Conservation (phyloP, 2,888 invertebrate genomes). For the Morpho deidamia region DNA sequence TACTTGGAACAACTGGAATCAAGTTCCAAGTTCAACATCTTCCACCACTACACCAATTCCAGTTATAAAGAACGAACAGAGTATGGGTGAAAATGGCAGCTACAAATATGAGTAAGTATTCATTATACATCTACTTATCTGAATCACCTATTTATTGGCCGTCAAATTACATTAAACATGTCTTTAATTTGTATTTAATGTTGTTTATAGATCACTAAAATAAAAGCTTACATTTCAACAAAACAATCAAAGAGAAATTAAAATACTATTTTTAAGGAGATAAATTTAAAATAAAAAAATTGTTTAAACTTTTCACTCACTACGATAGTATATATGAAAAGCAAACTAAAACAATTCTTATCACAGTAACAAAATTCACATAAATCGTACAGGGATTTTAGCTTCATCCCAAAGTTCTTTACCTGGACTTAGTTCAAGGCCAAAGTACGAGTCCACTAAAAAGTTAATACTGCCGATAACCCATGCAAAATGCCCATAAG, state of each 20-base stretch:
- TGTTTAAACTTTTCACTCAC: no score
- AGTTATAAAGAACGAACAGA: slow-evolving; percentile 68
- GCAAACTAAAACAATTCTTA: neutral
- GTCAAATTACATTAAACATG: neutral
- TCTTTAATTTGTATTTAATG: no score
- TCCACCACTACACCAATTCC: slow-evolving; percentile 48
- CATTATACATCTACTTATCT: neutral
- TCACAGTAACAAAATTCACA: neutral
- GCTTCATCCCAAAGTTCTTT: slow-evolving; percentile 1
- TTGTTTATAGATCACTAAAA: no score
- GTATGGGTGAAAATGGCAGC: slow-evolving; percentile 62
- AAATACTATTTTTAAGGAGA: no score
- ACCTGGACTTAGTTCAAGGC: slow-evolving; percentile 15
- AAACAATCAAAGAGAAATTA: no score
- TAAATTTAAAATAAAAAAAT: no score
- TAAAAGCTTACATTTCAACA: no score
- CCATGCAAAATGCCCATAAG: neutral
- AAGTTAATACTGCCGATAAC: slow-evolving; percentile 2
- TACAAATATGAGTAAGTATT: slow-evolving; percentile 76
- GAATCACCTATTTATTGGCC: neutral
- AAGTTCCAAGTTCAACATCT: slow-evolving; percentile 24
- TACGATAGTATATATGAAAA: neutral
- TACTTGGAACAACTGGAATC: slow-evolving; percentile 17
- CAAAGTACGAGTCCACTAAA: slow-evolving; percentile 7
- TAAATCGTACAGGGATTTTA: slow-evolving; percentile 4